Evolutionary conservation across 1,140 invertebrate genomes (phyloP).

Genomic region (Venustaconcha ellipsiformis): DNA sequence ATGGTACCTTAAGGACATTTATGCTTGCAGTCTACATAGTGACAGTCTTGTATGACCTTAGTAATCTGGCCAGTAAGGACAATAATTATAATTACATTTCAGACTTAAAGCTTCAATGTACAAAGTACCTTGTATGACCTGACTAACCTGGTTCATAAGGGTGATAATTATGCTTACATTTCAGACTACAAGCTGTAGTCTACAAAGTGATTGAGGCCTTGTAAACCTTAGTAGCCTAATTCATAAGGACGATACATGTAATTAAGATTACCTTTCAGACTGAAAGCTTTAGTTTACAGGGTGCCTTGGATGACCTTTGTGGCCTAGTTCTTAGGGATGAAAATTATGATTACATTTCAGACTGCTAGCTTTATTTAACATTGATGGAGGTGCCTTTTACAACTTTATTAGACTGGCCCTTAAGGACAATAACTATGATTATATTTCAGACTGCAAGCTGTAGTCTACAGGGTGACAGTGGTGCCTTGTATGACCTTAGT

Average conservation of each 20-base stretch:
- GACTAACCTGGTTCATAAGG: neutral
- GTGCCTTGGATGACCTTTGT: no score
- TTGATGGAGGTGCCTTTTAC: neutral
- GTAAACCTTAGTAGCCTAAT: constrained; percentile 12
- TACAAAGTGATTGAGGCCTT: neutral
- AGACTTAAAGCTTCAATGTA: constrained; percentile 2
- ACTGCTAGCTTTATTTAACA: constrained; percentile 1
- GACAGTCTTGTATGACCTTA: constrained; percentile 10
- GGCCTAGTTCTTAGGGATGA: constrained; percentile 6
- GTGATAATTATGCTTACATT: constrained; percentile 23
- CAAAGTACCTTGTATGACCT: constrained; percentile 9
- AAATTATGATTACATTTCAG: constrained; percentile 16
- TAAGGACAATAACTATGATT: constrained; percentile 22
- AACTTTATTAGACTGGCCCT: constrained; percentile 5
- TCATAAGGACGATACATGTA: constrained; percentile 17
- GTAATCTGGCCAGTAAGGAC: neutral
- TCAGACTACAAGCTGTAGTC: constrained; percentile 2
- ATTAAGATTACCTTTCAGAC: neutral
- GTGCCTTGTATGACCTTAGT: constrained; percentile 5
- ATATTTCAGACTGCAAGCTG: constrained; percentile 4
- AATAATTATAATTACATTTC: constrained; percentile 17
- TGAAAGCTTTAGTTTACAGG: neutral
- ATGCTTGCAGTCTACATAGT: neutral
- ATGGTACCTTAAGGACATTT: neutral
- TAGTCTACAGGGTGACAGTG: neutral